phyloP scores from a whole-genome alignment of 2,113 vertebrate genomes.

The Gopherus evgoodei region DNA sequence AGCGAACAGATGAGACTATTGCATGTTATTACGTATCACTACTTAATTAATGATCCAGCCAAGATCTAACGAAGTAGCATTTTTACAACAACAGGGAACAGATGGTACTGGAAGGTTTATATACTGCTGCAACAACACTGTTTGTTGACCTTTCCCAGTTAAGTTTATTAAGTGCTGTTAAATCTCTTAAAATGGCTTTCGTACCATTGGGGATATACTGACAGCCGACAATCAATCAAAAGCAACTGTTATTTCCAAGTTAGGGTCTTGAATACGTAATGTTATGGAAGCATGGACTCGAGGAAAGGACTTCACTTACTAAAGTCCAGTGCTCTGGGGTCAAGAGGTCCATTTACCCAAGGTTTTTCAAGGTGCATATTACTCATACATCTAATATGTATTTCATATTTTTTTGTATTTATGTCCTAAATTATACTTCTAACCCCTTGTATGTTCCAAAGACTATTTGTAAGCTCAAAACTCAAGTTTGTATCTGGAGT shows the following conservation, averaged over 20 bases:
- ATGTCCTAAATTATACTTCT: background rate
- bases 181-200: background rate
- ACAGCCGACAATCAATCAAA: background rate
- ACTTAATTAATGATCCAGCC: constrained; percentile 9
- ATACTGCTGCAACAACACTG: background rate
- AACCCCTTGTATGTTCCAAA: fast-evolving
- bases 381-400: background rate
- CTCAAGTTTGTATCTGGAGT: background rate
- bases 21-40: background rate
- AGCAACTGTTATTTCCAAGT: background rate
- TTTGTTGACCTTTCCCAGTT: constrained; percentile 52
- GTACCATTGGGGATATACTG: background rate
- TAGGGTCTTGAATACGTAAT: background rate
- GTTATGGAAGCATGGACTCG: background rate
- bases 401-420: background rate
- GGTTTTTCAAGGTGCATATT: background rate
- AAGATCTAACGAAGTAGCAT: background rate
- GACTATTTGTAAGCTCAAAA: background rate
- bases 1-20: background rate
- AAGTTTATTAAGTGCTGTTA: background rate
- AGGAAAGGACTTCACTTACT: background rate
- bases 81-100: constrained; percentile 49
- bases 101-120: constrained; percentile 39
- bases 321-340: background rate
- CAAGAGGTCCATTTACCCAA: background rate